Percentiles rank a stretch among this genome's conserved stretches.
Conservation (phyloP, 1,140 invertebrate species). For the Cydia amplana region DNA sequence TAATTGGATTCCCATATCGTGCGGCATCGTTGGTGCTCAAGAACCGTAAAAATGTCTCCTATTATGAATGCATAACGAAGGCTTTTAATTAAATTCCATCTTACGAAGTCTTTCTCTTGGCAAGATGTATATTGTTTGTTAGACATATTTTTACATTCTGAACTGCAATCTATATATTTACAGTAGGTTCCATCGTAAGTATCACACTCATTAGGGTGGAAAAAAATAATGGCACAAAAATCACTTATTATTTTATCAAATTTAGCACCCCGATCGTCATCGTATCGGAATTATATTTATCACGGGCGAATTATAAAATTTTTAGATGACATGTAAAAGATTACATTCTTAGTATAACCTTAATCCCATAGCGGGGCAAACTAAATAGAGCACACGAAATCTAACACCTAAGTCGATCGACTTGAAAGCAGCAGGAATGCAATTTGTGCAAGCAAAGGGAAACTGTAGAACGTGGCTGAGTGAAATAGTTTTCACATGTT, state of each 20-base stretch:
- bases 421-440: background rate
- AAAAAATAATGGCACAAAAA: too few species aligned
- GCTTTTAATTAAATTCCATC: constrained; percentile 24
- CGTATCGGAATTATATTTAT: too few species aligned
- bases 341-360: background rate
- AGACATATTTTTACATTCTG: too few species aligned
- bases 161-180: too few species aligned
- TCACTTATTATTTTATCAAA: too few species aligned
- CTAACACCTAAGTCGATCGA: constrained; percentile 5
- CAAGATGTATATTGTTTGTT: background rate
- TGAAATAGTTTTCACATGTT: background rate
- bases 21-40: background rate
- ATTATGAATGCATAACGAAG: constrained; percentile 15
- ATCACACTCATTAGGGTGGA: too few species aligned
- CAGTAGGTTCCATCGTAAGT: too few species aligned
- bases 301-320: too few species aligned
- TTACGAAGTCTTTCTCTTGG: background rate
- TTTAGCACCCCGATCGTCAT: too few species aligned
- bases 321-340: background rate
- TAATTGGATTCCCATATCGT: constrained; percentile 21
- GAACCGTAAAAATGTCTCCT: constrained; percentile 6
- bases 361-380: background rate
- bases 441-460: constrained; percentile 6
- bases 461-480: background rate
- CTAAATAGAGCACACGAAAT: background rate